phyloP scores from a whole-genome alignment of 2,113 vertebrate genomes.

The Chrysemys picta region DNA sequence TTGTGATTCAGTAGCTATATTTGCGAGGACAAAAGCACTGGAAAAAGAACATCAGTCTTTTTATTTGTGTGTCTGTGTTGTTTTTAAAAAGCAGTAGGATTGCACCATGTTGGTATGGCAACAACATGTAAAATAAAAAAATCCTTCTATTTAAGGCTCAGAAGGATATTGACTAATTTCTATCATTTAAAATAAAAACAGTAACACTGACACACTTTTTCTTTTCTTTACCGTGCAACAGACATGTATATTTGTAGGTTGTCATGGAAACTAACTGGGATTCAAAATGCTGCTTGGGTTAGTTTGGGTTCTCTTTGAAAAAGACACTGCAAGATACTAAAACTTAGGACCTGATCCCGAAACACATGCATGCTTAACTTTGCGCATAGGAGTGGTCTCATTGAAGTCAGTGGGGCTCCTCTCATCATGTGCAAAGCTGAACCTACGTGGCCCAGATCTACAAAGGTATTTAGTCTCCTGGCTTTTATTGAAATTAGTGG shows the following conservation, averaged over 20 bases:
- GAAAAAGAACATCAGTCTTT: slow-evolving; percentile 49
- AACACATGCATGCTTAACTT: not conserved
- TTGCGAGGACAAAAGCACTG: slow-evolving; percentile 60
- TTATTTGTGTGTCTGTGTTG: slow-evolving; percentile 34
- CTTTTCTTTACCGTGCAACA: slow-evolving; percentile 12
- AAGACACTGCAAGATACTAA: not conserved
- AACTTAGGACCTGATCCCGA: not conserved
- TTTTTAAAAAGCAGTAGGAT: not conserved
- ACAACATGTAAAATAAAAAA: not conserved
- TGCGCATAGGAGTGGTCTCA: not conserved
- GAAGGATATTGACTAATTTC: not conserved
- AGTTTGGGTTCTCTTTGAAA: slow-evolving; percentile 17
- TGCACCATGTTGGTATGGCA: slow-evolving; percentile 1
- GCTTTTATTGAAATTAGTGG: not conserved
- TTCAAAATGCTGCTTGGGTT: not conserved
- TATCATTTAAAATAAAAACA: not conserved
- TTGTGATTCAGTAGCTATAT: slow-evolving; percentile 17
- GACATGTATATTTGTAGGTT: slow-evolving; percentile 1
- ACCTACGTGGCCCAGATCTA: not conserved
- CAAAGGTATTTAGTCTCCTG: not conserved
- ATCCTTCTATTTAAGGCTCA: not conserved
- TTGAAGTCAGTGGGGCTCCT: not conserved
- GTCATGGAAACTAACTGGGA: slow-evolving; percentile 29
- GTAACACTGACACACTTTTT: not conserved
- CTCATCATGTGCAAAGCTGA: not conserved